Evolutionary conservation across 2,797 vertebrate species (phyloP), one percentile per base, ranked within the genome.

Genomic region (Eutrigla gurnardus): DNA sequence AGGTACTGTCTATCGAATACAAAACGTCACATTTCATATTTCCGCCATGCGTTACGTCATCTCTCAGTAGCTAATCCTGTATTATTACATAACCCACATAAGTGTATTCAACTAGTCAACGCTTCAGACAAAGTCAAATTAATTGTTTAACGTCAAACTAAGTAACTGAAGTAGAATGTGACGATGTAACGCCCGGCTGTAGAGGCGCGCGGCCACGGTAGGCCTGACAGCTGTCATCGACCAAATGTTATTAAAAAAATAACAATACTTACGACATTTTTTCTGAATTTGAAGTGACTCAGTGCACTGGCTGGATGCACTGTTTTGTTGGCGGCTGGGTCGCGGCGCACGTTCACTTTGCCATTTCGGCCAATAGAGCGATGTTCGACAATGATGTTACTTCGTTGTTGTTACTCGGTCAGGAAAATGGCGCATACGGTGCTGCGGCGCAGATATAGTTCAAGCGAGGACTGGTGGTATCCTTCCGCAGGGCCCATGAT

Each of bases 251-350:
- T 2, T 5, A 33, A 65, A 7, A 35, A 33, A 8, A 25, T 78
- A 80, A 45, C 2, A 54, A 83, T 88, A 95, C 95, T 95, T 92
- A 95, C 95, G 87, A 93, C 95, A 95, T 95, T 69, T 94, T 25
- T 81, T 75, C 57, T 89, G 82, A 89, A 89, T 91, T 77, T 84
- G 85, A 89, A 88, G 73, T 81, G 77, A 85, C 77, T 91, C 93
- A 94, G 95, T 95, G 95, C 95, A 94, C 94, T 93, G 78, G 80
- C 50, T 87, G 92, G 93, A 92, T 94, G 94, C 94, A 95, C 95
- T 95, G 95, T 90, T 83, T 85, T 65, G 90, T 71, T 91, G 89
- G 88, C 82, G 84, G 94, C 94, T 86, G 33, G 79, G 63, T 88
- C 89, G 91, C 94, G 84, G 92, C 93, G 90, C 90, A 91, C 92